Percentiles rank a stretch among this genome's conserved stretches.
Evolutionary conservation across 2,113 vertebrate species (phyloP).

Genomic region (Nestor notabilis): DNA sequence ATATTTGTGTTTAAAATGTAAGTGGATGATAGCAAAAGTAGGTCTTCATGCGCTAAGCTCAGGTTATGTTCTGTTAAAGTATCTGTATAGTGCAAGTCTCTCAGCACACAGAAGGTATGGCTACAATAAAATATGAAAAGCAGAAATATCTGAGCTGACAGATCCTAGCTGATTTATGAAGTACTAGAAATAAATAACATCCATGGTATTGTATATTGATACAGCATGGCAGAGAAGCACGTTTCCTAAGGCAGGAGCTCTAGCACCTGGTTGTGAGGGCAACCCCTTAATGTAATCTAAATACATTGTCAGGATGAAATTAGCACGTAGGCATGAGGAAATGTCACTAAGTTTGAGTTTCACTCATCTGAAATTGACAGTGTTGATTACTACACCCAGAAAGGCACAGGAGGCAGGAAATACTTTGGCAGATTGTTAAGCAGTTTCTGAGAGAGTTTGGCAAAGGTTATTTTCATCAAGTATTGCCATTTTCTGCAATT

Average conservation of each 20-base stretch:
- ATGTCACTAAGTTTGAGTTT: not conserved
- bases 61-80: not conserved
- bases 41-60: not conserved
- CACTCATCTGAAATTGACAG: not conserved
- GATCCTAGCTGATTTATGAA: not conserved
- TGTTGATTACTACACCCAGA: not conserved
- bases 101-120: not conserved
- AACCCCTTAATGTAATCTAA: not conserved
- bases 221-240: not conserved
- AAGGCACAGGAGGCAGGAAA: not conserved
- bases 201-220: not conserved
- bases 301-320: not conserved
- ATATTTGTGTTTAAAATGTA: not conserved
- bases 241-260: not conserved
- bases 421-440: not conserved
- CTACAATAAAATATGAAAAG: not conserved
- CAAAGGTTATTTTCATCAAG: not conserved
- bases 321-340: accelerated
- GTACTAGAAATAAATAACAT: not conserved
- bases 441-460: not conserved
- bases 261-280: not conserved
- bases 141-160: not conserved
- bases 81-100: not conserved
- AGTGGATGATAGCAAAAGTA: not conserved
- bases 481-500: not conserved